Base-by-base conservation (phyloP, 30 jellyfish, hydroid and myxozoan species). In the Turritopsis rubra region DNA sequence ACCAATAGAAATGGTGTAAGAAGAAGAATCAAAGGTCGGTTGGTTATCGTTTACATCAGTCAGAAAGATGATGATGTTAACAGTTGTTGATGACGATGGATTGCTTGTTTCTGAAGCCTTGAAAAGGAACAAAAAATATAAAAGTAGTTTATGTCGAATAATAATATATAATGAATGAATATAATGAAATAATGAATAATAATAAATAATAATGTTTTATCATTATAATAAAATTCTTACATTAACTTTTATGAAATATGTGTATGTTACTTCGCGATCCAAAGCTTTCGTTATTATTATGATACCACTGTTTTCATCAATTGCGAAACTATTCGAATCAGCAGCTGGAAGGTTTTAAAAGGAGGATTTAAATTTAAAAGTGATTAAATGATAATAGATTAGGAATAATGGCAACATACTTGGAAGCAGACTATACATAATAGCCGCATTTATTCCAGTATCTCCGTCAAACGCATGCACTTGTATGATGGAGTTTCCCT, bases 381-480 rank as follows among this genome's bases (percentile, higher is more conserved):
- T 18, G 73, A 18, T 60, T 18, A 60, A 18, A 60, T 0, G 0
- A 21, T 18, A 21, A 60, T 60, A 68, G 16, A 27, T 68, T 68
- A 68, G 77, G 17, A 68, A 22, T n/a, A 68, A 0, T 8, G 21
- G 0, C 8, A 68, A 7, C 77, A 68, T n/a, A 68, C 77, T 22
- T 7, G 31, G 9, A 23, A n/a, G 21, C 77, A 68, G 30, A n/a
- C 77, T 68, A 68, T 68, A 68, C 8, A 19, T 68, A 7, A 68
- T 19, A 19, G 77, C 77, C 0, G 77, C 77, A 27, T 68, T 68
- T 7, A 68, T 68, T 68, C 77, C 77, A 23, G 30, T 27, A 68
- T 68, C 77, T 0, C 77, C 77, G 0, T 68, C 77, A 68, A 68
- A 68, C 30, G 77, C 77, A 68, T 68, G 77, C 77, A 68, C 77